Evolutionary conservation across 1,140 invertebrate species (phyloP), one percentile per base, ranked within the genome.

Genomic region (Pinna nobilis): DNA sequence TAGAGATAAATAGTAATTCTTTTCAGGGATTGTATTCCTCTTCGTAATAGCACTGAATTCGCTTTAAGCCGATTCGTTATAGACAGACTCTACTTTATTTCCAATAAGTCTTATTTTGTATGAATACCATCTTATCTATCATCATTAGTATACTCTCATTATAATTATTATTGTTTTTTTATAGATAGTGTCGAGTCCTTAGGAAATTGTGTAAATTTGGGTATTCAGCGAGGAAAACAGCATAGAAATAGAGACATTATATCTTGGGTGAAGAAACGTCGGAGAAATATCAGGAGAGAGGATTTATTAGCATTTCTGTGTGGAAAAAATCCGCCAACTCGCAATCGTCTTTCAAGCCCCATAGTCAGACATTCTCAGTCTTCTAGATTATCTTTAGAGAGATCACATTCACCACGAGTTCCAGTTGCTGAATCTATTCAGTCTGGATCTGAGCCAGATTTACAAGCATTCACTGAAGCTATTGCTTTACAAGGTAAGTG

Each of bases 281-380:
- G 94, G 86, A 89, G 93, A 71, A 91, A 92, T 77, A 95, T 95
- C 81, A 89, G 93, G 32, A 90, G 94, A 55, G 94, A 95, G 85
- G 94, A 95, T 85, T 88, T 95, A 28, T 89, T 95, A 80, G 93
- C 93, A n/a, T 95, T 94, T 91, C 90, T 95, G 30, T 92, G 93
- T 80, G 94, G 94, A 41, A 94, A 93, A 89, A 91, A 91, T 82
- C 89, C 92, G 67, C 93, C 93, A 78, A 90, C 92, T 76, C 86
- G 91, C 76, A 76, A 87, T 90, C 55, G 91, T 90, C 86, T 89
- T 90, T 86, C 87, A 86, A 41, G 87, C 65, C 89, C 91, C 87
- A 30, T 63, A 49, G 60, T 67, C 89, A 87, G 72, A 88, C 87
- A 82, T 87, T 89, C 53, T 6, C 80, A 73, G 18, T 70, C 72